phyloP scores from a whole-genome alignment of 2,888 invertebrate genomes.

The Lepidonotus clava region DNA sequence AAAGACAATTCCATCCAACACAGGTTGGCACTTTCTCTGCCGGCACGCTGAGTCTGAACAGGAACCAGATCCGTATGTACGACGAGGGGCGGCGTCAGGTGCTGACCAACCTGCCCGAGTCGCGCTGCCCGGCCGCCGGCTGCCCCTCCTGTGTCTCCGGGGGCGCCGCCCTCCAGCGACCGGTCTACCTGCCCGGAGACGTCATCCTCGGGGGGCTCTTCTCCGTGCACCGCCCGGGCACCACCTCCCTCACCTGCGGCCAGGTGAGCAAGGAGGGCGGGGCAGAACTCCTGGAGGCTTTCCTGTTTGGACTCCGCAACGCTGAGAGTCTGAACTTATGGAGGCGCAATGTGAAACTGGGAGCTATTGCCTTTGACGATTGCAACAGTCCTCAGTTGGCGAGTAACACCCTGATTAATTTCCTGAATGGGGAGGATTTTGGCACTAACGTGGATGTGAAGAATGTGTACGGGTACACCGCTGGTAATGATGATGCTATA shows the following conservation, averaged over 20 bases:
- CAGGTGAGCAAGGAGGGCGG: constrained; percentile 59
- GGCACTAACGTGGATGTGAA: constrained; percentile 20
- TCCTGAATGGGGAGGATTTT: constrained; percentile 16
- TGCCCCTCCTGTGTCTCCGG: constrained; percentile 32
- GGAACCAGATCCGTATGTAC: constrained; percentile 70
- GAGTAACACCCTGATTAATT: constrained; percentile 32
- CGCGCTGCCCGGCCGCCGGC: constrained; percentile 69
- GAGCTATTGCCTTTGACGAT: constrained; percentile 75
- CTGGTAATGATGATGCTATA: constrained; percentile 62
- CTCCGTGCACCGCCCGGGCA: constrained; percentile 67
- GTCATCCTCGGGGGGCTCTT: constrained; percentile 74
- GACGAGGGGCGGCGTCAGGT: constrained; percentile 62
- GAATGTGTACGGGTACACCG: constrained; percentile 64
- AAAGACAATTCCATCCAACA: too few relatives aligned
- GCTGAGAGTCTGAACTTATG: constrained; percentile 56
- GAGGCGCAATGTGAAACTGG: constrained; percentile 68
- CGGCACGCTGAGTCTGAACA: constrained; percentile 66
- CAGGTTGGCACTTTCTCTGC: constrained; percentile 73
- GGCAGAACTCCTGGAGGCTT: constrained; percentile 70
- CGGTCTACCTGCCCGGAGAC: constrained; percentile 71
- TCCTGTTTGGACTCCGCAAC: constrained; percentile 68
- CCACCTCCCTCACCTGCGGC: constrained; percentile 70
- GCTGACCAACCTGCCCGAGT: constrained; percentile 66
- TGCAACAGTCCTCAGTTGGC: constrained; percentile 68
- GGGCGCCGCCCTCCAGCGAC: not conserved